phyloP scores from a whole-genome alignment of 2,797 vertebrate species.

The Hoplostethus atlanticus region DNA sequence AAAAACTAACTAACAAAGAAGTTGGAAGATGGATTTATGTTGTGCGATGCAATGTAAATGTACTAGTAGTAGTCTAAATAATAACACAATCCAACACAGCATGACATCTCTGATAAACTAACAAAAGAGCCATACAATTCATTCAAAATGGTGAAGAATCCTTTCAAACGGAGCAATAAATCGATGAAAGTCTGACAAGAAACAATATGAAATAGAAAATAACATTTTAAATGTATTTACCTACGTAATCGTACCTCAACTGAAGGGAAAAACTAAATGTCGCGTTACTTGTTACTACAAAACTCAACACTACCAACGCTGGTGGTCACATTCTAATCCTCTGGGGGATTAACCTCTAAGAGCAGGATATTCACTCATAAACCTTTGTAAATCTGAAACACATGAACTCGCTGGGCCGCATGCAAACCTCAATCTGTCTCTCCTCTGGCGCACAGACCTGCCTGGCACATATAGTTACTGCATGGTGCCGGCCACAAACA shows the following conservation, averaged over 20 bases:
- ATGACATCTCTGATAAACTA: too few relatives aligned
- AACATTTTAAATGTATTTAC: not conserved
- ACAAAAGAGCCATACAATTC: too few relatives aligned
- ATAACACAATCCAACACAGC: too few relatives aligned
- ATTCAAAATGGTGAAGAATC: too few relatives aligned
- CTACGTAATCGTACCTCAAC: conserved; percentile 3
- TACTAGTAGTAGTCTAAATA: too few relatives aligned
- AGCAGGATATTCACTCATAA: conserved; percentile 76
- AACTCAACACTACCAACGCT: conserved; percentile 45
- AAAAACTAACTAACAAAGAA: too few relatives aligned
- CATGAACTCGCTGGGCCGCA: conserved; percentile 65
- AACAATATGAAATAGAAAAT: not conserved
- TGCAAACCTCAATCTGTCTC: conserved; percentile 74
- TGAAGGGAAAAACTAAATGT: not conserved
- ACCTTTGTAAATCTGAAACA: conserved; percentile 76
- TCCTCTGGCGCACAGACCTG: conserved; percentile 16
- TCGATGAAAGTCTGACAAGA: not conserved
- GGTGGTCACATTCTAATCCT: conserved; percentile 66
- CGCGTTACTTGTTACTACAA: not conserved
- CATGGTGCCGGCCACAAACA: conserved; percentile 21
- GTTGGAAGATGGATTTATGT: too few relatives aligned
- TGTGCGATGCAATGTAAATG: too few relatives aligned
- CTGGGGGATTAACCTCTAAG: conserved; percentile 74
- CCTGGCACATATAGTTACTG: conserved; percentile 20
- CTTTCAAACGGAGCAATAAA: too few relatives aligned